phyloP scores from a whole-genome alignment of 2,797 vertebrate species.

The Tolypeutes matacus region DNA sequence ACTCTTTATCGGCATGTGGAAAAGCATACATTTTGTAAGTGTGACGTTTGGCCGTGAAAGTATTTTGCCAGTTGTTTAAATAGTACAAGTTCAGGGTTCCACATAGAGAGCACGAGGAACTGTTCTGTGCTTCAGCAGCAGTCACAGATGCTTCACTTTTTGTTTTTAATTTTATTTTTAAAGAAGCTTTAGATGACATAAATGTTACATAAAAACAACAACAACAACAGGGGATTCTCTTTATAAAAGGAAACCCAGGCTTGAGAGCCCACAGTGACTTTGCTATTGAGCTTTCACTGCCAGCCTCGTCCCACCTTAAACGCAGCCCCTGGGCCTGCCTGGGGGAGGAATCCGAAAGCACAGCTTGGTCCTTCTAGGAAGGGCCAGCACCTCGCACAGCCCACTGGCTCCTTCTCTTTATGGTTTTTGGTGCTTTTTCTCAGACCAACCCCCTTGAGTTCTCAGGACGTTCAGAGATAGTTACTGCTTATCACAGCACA shows the following conservation, averaged over 20 bases:
- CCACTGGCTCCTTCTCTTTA: no score
- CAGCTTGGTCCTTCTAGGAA: no score
- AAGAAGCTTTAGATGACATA: no score
- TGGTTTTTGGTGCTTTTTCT: no score
- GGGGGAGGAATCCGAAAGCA: accelerated
- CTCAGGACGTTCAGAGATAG: neutral
- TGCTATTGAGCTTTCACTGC: neutral
- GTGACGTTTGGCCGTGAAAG: neutral
- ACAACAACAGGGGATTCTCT: neutral
- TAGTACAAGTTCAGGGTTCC: neutral
- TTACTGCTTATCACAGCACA: no score
- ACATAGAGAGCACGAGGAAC: neutral
- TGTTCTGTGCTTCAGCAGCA: neutral
- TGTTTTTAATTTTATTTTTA: no score
- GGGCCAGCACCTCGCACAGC: neutral
- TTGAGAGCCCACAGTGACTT: neutral
- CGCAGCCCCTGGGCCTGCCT: neutral
- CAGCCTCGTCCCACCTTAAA: neutral
- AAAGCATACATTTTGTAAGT: neutral
- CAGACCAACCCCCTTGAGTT: no score
- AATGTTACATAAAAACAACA: no score
- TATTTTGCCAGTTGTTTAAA: neutral
- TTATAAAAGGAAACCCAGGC: neutral
- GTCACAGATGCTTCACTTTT: accelerated
- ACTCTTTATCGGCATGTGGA: neutral